A percentile compares a stretch with the other conserved stretches of the same genome.
Evolutionary conservation across 1,140 invertebrate species (phyloP).

Genomic region (Notospermus geniculatus): DNA sequence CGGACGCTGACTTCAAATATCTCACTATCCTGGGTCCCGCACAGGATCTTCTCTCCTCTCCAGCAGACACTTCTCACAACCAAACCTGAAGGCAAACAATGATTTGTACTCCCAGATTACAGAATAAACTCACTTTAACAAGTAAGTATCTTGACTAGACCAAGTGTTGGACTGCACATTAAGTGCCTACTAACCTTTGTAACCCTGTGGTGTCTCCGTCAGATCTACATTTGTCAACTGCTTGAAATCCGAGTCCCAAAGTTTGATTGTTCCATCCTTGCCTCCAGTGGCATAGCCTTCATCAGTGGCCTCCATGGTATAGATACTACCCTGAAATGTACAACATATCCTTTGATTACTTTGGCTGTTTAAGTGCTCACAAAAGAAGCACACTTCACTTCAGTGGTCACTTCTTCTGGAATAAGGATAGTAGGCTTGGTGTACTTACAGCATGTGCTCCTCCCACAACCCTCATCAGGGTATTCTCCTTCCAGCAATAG

Average conservation of each 20-base stretch:
- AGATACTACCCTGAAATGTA: constrained; percentile 44
- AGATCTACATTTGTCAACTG: constrained; percentile 45
- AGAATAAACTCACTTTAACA: neutral
- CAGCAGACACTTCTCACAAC: constrained; percentile 50
- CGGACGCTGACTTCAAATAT: constrained; percentile 49
- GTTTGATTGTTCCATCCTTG: constrained; percentile 49
- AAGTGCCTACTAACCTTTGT: constrained; percentile 44
- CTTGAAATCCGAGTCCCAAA: constrained; percentile 53
- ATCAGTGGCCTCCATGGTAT: constrained; percentile 40
- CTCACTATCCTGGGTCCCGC: constrained; percentile 54
- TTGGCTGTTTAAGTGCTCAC: too few relatives aligned
- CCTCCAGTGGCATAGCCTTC: constrained; percentile 52
- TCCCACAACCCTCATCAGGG: constrained; percentile 40
- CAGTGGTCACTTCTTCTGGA: neutral
- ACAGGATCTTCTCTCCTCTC: constrained; percentile 43
- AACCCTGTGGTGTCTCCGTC: constrained; percentile 38
- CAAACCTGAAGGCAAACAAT: constrained; percentile 34
- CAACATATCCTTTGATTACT: too few relatives aligned
- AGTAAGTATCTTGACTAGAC: neutral
- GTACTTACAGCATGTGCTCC: constrained; percentile 50
- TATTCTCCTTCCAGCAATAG: constrained; percentile 52
- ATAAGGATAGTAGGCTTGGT: too few relatives aligned
- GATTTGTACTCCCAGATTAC: neutral
- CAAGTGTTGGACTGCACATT: too few relatives aligned
- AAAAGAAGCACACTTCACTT: neutral